These are phyloP conservation scores for Metopolophium dirhodum DNA, from an alignment of 1,140 invertebrate genomes.

Conservation along the genomic window DNA sequence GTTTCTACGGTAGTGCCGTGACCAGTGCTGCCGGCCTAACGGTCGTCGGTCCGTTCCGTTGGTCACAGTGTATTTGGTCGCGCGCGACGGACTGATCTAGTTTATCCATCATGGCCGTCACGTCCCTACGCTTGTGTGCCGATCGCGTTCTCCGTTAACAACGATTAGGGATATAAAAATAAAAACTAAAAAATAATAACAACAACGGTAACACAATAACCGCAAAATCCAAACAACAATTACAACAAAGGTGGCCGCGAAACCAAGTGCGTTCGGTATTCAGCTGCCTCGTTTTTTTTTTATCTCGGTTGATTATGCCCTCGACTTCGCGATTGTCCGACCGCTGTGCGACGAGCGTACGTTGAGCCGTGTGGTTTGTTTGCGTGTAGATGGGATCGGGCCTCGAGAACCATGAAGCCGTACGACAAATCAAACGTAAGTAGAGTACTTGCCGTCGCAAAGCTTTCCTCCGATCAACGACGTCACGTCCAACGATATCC, in stretches of 20 bases:
- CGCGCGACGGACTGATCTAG: slow-evolving; percentile 49
- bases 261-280: neutral
- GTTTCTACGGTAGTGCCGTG: neutral
- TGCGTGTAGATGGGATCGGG: neutral
- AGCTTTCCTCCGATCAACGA: neutral
- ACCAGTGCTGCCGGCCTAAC: neutral
- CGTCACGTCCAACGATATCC: neutral
- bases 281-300: neutral
- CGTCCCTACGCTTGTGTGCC: slow-evolving; percentile 34
- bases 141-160: slow-evolving; percentile 43
- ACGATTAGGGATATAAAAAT: slow-evolving; percentile 8
- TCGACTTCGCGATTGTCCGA: neutral
- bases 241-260: neutral
- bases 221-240: neutral
- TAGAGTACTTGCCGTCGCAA: neutral
- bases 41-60: neutral
- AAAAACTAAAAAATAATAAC: neutral
- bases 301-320: neutral
- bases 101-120: slow-evolving; percentile 57
- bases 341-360: neutral
- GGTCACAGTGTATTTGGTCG: neutral
- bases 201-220: neutral
- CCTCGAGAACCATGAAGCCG: slow-evolving; percentile 50
- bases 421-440: slow-evolving; percentile 59
- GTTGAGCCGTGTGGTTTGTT: neutral